phyloP scores from a whole-genome alignment of 2,113 vertebrate species.

The Leucosticte australis region DNA sequence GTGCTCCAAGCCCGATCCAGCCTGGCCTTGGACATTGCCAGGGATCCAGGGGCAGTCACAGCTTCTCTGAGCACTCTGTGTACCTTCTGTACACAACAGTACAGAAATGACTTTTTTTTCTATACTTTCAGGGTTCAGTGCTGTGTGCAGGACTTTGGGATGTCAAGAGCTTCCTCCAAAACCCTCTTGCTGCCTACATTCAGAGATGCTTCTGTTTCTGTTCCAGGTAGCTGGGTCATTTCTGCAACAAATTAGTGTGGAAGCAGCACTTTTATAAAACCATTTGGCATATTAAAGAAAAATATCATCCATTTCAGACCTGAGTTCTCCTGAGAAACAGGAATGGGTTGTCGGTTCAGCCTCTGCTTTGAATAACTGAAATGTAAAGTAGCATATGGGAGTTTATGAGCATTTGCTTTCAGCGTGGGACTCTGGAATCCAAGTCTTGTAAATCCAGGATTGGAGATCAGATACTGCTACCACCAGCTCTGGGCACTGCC shows the following conservation, averaged over 20 bases:
- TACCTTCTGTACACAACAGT: background rate
- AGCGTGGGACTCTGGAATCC: background rate
- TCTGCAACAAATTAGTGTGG: background rate
- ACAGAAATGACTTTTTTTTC: background rate
- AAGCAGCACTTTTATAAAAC: background rate
- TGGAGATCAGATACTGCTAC: background rate
- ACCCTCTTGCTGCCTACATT: background rate
- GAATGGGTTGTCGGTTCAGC: background rate
- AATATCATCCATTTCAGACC: background rate
- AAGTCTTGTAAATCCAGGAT: background rate
- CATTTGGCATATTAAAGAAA: background rate
- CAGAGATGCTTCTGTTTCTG: fast-evolving
- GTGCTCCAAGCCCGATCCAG: fast-evolving
- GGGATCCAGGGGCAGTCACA: background rate
- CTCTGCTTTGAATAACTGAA: slow-evolving; percentile 37
- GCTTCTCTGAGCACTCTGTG: background rate
- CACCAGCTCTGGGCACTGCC: background rate
- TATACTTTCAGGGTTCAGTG: background rate
- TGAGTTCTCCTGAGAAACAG: background rate
- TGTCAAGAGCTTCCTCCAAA: background rate
- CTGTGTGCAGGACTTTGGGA: background rate
- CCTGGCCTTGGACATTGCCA: background rate
- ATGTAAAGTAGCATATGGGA: background rate
- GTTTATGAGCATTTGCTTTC: background rate
- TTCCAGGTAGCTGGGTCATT: background rate